Evolutionary conservation across 2,888 invertebrate species (phyloP), one percentile per base, ranked within the genome.

Genomic region (Epistrophe eligans): DNA sequence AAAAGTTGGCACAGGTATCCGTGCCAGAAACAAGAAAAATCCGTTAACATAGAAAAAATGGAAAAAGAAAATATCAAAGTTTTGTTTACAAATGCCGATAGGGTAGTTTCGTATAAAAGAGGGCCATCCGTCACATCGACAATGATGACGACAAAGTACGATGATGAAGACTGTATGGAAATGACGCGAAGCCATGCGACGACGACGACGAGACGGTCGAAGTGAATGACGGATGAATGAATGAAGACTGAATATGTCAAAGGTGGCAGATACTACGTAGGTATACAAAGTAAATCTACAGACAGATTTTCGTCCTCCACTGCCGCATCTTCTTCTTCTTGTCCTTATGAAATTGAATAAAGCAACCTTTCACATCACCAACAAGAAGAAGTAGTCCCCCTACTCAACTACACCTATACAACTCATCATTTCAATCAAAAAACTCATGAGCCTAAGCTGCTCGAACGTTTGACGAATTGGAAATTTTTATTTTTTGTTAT

Each of bases 191-290:
- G 24, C 43, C n/a, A 28, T n/a, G 28, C 40, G 4, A 40, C 17
- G 35, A 6, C n/a, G n/a, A n/a, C n/a, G n/a, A n/a, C n/a, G n/a
- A n/a, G n/a, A 9, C 28, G 35, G 9, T 35, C 43, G 9, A 43
- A 40, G n/a, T 55, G 45, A 76, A 45, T 67, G 80, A 60, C 66
- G 62, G 76, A 58, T 66, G 66, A 73, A 74, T 77, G 72, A 73
- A 79, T 62, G 45, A 73, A 48, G 58, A 40, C 57, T 84, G 50
- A 71, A 76, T 79, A 58, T 84, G 74, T 79, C 84, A 79, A 64
- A 79, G 84, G 55, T 64, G 71, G 45, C 50, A 64, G 74, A 76
- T 45, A 73, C 24, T 19, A 11, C 5, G 58, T 55, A 48, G n/a
- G 48, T 45, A 43, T 35, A 60, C 71, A 64, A 67, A 77, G 45